These are phyloP conservation scores for Entomobrya multifasciata DNA, from an alignment of 2,888 invertebrate genomes.

Conservation along the genomic window DNA sequence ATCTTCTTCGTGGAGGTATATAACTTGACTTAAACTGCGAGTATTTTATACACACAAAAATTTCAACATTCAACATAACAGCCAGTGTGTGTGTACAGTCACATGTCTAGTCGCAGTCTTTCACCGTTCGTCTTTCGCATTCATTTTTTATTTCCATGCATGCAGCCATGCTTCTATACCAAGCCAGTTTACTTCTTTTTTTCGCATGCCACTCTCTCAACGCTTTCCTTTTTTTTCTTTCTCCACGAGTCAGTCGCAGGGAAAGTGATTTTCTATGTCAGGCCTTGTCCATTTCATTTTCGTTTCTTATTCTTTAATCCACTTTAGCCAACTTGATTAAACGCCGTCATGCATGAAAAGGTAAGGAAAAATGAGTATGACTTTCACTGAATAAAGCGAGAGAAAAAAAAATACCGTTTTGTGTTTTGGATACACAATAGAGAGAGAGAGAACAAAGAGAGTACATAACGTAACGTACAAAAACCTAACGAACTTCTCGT, in stretches of 20 bases:
- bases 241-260: neutral
- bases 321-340: constrained; percentile 55
- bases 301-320: constrained; percentile 42
- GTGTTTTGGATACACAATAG: too few relatives aligned
- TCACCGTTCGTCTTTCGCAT: neutral
- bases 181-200: neutral
- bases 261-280: constrained; percentile 61
- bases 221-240: neutral
- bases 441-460: neutral
- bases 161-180: too few relatives aligned
- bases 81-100: neutral
- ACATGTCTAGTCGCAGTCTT: neutral
- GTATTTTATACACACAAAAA: too few relatives aligned
- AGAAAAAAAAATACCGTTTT: constrained; percentile 8
- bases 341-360: constrained; percentile 25
- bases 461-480: neutral
- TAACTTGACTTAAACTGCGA: too few relatives aligned
- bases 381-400: neutral
- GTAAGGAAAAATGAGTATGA: constrained; percentile 14
- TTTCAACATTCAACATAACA: too few relatives aligned
- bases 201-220: constrained; percentile 1
- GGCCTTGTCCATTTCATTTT: constrained; percentile 51
- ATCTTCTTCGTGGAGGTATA: constrained; percentile 22
- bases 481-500: too few relatives aligned
- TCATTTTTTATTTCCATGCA: constrained; percentile 17